Evolutionary conservation across 2,113 vertebrate genomes (phyloP).

Genomic region (Anguilla rostrata): DNA sequence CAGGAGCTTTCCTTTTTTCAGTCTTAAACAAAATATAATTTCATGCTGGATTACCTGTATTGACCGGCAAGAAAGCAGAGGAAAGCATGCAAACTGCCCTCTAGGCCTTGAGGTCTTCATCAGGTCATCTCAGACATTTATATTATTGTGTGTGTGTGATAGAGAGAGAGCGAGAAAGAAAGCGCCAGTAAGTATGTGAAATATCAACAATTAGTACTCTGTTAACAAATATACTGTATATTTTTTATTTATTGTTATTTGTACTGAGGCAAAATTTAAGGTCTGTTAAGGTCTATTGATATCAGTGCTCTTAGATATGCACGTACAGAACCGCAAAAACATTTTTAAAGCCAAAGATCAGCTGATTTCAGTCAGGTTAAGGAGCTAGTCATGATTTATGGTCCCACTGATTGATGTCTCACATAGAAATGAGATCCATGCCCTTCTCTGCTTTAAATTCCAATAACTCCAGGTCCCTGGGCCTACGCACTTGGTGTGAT

Average conservation of each 20-base stretch:
- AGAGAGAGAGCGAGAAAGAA: neutral
- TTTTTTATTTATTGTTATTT: too few species aligned
- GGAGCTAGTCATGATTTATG: neutral
- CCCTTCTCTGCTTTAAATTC: neutral
- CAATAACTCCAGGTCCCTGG: too few species aligned
- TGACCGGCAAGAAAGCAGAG: slow-evolving; percentile 61
- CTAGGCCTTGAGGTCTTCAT: slow-evolving; percentile 53
- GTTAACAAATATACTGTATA: neutral
- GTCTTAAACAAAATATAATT: slow-evolving; percentile 68
- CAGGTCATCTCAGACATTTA: slow-evolving; percentile 26
- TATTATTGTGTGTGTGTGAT: neutral
- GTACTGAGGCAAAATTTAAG: neutral
- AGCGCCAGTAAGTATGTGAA: neutral
- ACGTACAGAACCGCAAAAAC: neutral
- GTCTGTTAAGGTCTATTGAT: neutral
- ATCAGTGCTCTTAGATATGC: neutral
- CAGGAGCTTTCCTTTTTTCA: slow-evolving; percentile 54
- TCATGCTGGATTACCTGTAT: slow-evolving; percentile 71
- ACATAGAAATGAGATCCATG: neutral
- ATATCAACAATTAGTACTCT: neutral
- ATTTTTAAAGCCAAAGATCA: neutral
- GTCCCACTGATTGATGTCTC: neutral
- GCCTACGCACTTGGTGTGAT: too few species aligned
- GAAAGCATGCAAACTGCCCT: slow-evolving; percentile 50
- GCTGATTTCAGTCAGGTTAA: neutral